Conservation (phyloP, 2,888 invertebrate genomes). For the Bedellia somnulentella region DNA sequence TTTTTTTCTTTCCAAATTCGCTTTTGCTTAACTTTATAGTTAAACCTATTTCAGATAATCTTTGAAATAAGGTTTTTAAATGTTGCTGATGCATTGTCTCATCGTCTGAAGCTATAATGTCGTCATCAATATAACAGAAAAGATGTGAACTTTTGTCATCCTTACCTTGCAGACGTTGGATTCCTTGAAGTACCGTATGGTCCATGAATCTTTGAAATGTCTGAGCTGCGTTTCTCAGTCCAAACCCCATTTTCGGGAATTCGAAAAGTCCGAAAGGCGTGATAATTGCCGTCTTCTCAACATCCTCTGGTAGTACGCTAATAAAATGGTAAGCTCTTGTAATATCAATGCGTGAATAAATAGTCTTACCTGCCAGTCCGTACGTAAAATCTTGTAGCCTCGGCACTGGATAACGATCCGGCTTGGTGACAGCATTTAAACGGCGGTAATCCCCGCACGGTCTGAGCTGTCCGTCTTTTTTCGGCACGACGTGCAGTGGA, state of each 20-base stretch:
- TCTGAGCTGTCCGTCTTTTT: conserved; percentile 12
- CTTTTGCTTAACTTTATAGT: conserved; percentile 2
- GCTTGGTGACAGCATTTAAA: conserved; percentile 18
- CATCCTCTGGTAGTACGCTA: conserved; percentile 17
- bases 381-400: conserved; percentile 18
- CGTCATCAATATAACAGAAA: background rate
- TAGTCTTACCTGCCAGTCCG: conserved; percentile 8
- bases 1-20: background rate
- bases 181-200: background rate
- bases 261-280: conserved; percentile 21
- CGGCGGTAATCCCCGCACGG: conserved; percentile 23
- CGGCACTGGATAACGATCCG: conserved; percentile 19
- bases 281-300: conserved; percentile 22
- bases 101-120: background rate
- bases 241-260: conserved; percentile 17
- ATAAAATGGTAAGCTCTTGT: conserved; percentile 22
- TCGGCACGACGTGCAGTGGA: conserved; percentile 16
- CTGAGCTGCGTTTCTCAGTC: conserved; percentile 18
- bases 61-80: background rate
- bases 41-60: background rate
- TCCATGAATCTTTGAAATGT: conserved; percentile 16
- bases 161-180: background rate
- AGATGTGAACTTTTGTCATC: background rate
- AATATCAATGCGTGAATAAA: conserved; percentile 15
- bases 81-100: background rate